Percentiles rank a stretch among this genome's conserved stretches.
These are phyloP conservation scores for Drosophila monieri DNA, from an alignment of 2,888 invertebrate genomes.

Conservation along the genomic window DNA sequence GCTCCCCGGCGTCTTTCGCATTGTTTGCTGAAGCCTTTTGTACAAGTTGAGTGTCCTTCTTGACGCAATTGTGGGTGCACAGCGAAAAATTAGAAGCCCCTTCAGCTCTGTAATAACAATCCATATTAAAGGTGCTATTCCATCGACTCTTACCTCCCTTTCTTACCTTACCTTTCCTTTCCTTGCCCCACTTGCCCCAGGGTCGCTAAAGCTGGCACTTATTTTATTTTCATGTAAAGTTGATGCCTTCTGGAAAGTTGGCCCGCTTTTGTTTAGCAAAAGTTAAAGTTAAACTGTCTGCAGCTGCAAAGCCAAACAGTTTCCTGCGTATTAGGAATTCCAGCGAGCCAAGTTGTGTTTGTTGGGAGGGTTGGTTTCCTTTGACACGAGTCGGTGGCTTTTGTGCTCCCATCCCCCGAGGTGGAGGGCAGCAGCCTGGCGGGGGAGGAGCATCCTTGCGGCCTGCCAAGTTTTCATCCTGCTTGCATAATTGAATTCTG, in stretches of 20 bases:
- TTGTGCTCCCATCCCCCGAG: slow-evolving; percentile 16
- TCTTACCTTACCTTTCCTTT: slow-evolving; percentile 43
- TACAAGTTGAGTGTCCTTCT: slow-evolving; percentile 5
- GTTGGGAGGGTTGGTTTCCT: slow-evolving; percentile 49
- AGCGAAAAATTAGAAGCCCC: neutral
- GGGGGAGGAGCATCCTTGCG: neutral
- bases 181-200: slow-evolving; percentile 24
- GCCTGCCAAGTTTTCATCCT: slow-evolving; percentile 23
- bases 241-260: slow-evolving; percentile 35
- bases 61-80: slow-evolving; percentile 23
- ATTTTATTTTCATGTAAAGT: slow-evolving; percentile 79
- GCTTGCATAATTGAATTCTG: slow-evolving; percentile 36
- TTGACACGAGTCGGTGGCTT: slow-evolving; percentile 59
- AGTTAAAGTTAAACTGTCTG: slow-evolving; percentile 48
- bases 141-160: slow-evolving; percentile 11
- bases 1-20: slow-evolving; percentile 2
- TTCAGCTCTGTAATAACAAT: neutral
- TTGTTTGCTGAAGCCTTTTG: slow-evolving; percentile 37
- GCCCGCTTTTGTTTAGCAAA: slow-evolving; percentile 24
- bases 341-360: slow-evolving; percentile 42
- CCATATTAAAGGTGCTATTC: neutral
- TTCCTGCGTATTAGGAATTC: slow-evolving; percentile 46
- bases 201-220: slow-evolving; percentile 78
- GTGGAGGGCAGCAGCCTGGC: neutral
- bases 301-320: slow-evolving; percentile 36